Conservation (phyloP, 2,797 vertebrate species). For the Enteromius viviparus region DNA sequence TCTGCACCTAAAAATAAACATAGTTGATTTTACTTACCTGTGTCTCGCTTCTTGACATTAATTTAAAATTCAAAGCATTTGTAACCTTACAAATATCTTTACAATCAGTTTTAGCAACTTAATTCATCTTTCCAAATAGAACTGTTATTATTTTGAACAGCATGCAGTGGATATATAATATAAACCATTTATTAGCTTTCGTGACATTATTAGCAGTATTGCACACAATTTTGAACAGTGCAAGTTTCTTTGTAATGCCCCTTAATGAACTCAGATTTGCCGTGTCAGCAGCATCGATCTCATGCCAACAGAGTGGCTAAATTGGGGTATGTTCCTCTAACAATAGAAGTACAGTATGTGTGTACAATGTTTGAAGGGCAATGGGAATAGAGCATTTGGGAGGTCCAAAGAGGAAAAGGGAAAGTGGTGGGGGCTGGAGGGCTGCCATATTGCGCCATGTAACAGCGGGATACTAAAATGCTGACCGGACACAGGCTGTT, state of each 20-base stretch:
- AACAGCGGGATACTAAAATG: slow-evolving; percentile 71
- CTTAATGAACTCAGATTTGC: slow-evolving; percentile 23
- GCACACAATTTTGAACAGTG: background rate
- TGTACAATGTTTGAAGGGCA: slow-evolving; percentile 75
- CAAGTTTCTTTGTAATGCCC: background rate
- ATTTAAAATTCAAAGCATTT: too few relatives aligned
- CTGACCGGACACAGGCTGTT: slow-evolving; percentile 76
- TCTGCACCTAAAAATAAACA: too few relatives aligned
- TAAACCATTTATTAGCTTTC: background rate
- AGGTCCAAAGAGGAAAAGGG: slow-evolving; percentile 58
- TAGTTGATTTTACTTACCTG: too few relatives aligned
- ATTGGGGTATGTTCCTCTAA: slow-evolving; percentile 46
- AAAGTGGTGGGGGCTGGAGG: slow-evolving; percentile 47
- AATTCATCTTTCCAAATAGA: background rate
- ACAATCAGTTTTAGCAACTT: too few relatives aligned
- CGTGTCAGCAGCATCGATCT: slow-evolving; percentile 32
- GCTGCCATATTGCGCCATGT: slow-evolving; percentile 75
- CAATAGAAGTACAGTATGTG: slow-evolving; percentile 52
- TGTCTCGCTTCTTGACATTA: too few relatives aligned
- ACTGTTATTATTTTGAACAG: background rate
- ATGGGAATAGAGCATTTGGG: slow-evolving; percentile 68
- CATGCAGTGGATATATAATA: background rate
- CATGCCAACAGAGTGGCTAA: slow-evolving; percentile 39
- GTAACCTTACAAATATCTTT: too few relatives aligned
- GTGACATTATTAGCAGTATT: background rate